These are phyloP conservation scores for Phaonia tiefii DNA, from an alignment of 2,888 invertebrate genomes.

Conservation along the genomic window DNA sequence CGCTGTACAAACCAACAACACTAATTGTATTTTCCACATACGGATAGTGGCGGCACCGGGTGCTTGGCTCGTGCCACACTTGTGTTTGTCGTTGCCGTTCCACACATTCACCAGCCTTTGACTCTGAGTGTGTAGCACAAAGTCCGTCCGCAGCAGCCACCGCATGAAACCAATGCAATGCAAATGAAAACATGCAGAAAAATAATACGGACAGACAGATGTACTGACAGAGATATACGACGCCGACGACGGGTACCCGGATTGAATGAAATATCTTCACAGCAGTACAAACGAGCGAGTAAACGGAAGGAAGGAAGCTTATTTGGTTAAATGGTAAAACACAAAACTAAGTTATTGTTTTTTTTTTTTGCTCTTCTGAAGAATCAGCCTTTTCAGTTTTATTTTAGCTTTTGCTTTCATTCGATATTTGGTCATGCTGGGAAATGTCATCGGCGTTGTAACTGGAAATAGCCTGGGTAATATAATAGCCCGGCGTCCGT, in stretches of 20 bases:
- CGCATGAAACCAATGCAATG: conserved; percentile 29
- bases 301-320: conserved; percentile 60
- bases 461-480: conserved; percentile 11
- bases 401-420: conserved; percentile 3
- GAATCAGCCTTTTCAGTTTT: neutral
- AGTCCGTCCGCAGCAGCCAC: conserved; percentile 13
- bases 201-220: conserved; percentile 10
- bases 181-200: conserved; percentile 23
- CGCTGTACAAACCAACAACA: conserved; percentile 57
- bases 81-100: conserved; percentile 27
- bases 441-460: neutral
- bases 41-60: conserved; percentile 27
- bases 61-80: conserved; percentile 55
- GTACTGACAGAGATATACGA: conserved; percentile 14
- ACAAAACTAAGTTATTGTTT: conserved; percentile 48
- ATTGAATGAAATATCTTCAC: neutral
- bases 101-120: conserved; percentile 13
- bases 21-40: conserved; percentile 61
- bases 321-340: conserved; percentile 59
- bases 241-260: neutral
- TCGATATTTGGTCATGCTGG: neutral
- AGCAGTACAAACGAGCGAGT: neutral
- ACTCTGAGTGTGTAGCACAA: conserved; percentile 3
- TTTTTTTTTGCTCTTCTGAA: conserved; percentile 9
- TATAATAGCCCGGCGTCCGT: neutral